Base-by-base conservation (phyloP, 2,888 invertebrate genomes). In the Parasteatoda lunata region DNA sequence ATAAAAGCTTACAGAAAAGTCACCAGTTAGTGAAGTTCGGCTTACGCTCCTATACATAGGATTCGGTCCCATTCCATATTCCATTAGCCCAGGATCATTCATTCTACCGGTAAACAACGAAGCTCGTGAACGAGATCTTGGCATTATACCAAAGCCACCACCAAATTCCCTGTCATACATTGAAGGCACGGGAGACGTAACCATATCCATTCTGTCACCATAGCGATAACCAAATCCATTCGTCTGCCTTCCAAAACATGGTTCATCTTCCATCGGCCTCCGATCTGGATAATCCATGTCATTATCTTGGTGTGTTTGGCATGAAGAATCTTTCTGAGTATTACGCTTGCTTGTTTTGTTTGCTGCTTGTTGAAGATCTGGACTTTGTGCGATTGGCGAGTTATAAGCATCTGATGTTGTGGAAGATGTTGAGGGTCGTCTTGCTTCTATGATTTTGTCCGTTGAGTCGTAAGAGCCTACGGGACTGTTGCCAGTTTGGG, bases 41-140 rank as follows among this genome's bases (percentile, higher is more conserved):
- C 89, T 89, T 5, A 87, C 65, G 49, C 89, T 89, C 15, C 89
- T 78, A 48, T 85, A 86, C 78, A 89, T 77, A 0, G 88, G 77
- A 30, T 51, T 47, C n/a, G 66, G 51, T 45, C 81, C 81, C 49
- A 81, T 59, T 11, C 81, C 86, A 64, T 82, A 83, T 7, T 82
- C 82, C 77, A 87, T 51, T 1, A 81, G 81, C 6, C 72, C 73
- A 11, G 66, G 13, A 52, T 87, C 87, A 49, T 77, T 87, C n/a
- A 87, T 30, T 15, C 87, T 70, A 0, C 87, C 87, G 8, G 80
- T 68, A 47, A 87, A 87, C n/a, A 87, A 51, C 0, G 88, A 88
- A 3, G 80, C 77, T 13, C 88, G 70, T 5, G 88, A 88, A 66
- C 80, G 84, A 0, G 88, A 84, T 9, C 88, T 79, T 7, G 79